Evolutionary conservation across 2,888 invertebrate genomes (phyloP).

Genomic region (Oligia fasciuncula): DNA sequence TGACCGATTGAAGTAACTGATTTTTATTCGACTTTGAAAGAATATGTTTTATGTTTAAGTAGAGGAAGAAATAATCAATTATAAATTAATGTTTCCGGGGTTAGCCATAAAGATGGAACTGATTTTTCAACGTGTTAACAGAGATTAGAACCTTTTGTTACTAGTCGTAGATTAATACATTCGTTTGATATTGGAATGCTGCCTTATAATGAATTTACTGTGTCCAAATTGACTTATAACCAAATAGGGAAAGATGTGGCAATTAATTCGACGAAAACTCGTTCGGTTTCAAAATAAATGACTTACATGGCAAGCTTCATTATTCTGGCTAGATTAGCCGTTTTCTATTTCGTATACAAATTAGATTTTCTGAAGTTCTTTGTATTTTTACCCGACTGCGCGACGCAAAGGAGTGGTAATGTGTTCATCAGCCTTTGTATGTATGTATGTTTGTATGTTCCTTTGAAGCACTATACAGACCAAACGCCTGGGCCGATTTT

Average conservation of each 20-base stretch:
- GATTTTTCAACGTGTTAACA: slow-evolving; percentile 22
- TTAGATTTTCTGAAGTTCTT: slow-evolving; percentile 31
- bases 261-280: slow-evolving; percentile 57
- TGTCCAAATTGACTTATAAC: slow-evolving; percentile 49
- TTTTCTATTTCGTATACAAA: slow-evolving; percentile 44
- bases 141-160: slow-evolving; percentile 27
- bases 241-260: slow-evolving; percentile 50
- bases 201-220: slow-evolving; percentile 54
- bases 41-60: slow-evolving; percentile 8
- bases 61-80: neutral
- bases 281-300: slow-evolving; percentile 54
- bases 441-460: too few relatives aligned
- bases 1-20: too few relatives aligned
- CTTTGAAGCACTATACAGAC: too few relatives aligned
- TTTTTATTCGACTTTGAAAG: neutral
- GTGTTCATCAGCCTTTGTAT: too few relatives aligned
- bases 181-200: slow-evolving; percentile 44
- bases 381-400: too few relatives aligned
- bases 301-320: slow-evolving; percentile 62
- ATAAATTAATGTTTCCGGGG: slow-evolving; percentile 1
- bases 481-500: too few relatives aligned
- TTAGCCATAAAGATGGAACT: slow-evolving; percentile 15
- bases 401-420: too few relatives aligned
- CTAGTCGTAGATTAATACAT: slow-evolving; percentile 21
- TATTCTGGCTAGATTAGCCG: slow-evolving; percentile 52